Base-by-base conservation (phyloP, 2,113 vertebrate species). In the Tympanuchus pallidicinctus region DNA sequence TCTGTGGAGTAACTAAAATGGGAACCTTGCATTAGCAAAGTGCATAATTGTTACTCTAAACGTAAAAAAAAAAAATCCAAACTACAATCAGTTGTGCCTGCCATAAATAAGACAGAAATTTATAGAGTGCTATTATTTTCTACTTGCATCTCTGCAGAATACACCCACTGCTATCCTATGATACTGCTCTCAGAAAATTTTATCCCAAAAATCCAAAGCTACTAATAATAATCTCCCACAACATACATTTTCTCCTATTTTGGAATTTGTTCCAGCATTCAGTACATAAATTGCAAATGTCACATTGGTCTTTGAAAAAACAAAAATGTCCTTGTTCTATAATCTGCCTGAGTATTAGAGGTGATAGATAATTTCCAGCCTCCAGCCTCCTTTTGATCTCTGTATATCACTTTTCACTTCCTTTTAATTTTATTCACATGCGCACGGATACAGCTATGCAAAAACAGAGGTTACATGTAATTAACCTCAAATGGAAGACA, bases 81-180 rank as follows among this genome's bases (percentile, higher is more conserved):
- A 82, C 74, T 60, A 48, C 36, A 88, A 47, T 93, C 67, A 83
- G 10, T 56, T 61, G 12, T 30, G 8, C 15, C 18, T 82, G 61
- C 82, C 74, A 87, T 69, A 91, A 91, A 79, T 78, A 93, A 72
- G 38, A 65, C 4, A 67, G 47, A 91, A 89, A 80, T 65, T 47
- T 82, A 82, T 57, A 54, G 32, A 81, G 8, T 42, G 42, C 9
- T 16, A 64, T 82, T 64, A 82, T 14, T 66, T n/a, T 10, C 71
- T 61, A 48, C 60, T 94, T 80, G 42, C 28, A 66, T 47, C 21
- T 63, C 36, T 86, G 45, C 19, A 80, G 65, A 88, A 81, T 40
- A 74, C 7, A 64, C 8, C 43, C 69, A 22, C 38, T 77, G 50
- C 30, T 77, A 42, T 73, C 21, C 30, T 24, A 42, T 56, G 42